phyloP scores from a whole-genome alignment of 1,140 invertebrate species.

The Trichonephila inaurata region DNA sequence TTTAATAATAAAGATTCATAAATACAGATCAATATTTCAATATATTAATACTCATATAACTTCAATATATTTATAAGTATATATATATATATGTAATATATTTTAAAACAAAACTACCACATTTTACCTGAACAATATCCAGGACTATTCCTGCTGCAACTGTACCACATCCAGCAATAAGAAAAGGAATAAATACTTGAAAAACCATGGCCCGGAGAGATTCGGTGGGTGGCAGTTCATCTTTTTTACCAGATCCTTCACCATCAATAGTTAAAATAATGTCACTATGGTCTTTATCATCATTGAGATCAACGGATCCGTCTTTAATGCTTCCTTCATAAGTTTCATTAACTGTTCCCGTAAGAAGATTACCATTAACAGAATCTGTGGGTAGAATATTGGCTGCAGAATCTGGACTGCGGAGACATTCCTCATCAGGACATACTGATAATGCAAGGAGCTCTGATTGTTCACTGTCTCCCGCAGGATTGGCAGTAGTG shows the following conservation, averaged over 20 bases:
- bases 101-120: background rate
- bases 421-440: slow-evolving; percentile 61
- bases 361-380: slow-evolving; percentile 38
- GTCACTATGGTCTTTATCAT: slow-evolving; percentile 74
- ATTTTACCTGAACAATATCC: slow-evolving; percentile 81
- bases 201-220: slow-evolving; percentile 77
- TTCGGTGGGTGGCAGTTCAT: slow-evolving; percentile 65
- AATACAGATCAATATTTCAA: no score
- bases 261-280: slow-evolving; percentile 71
- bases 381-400: slow-evolving; percentile 55
- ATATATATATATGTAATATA: background rate
- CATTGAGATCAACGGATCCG: slow-evolving; percentile 70
- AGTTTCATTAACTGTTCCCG: slow-evolving; percentile 70
- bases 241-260: slow-evolving; percentile 33
- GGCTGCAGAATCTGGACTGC: slow-evolving; percentile 62
- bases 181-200: slow-evolving; percentile 82
- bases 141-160: slow-evolving; percentile 83
- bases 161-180: slow-evolving; percentile 83
- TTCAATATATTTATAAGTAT: background rate
- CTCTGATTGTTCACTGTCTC: slow-evolving; percentile 73
- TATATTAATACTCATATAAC: no score
- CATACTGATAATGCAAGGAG: slow-evolving; percentile 68
- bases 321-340: slow-evolving; percentile 74
- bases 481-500: slow-evolving; percentile 64
- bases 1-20: no score